phyloP scores from a whole-genome alignment of 1,140 invertebrate genomes.

The Mycetomoellerius zeteki region DNA sequence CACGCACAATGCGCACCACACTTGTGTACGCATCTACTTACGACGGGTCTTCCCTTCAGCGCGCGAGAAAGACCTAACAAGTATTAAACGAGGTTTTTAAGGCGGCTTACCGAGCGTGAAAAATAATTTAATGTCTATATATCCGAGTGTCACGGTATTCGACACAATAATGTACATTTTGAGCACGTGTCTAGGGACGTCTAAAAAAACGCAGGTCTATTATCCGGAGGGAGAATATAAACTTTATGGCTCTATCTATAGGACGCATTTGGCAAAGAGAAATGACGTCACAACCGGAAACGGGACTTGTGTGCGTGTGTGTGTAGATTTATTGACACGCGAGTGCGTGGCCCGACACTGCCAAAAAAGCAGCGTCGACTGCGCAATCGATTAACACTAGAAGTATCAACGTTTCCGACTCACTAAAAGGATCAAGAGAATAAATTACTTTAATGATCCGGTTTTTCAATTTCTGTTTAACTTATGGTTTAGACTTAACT shows the following conservation, averaged over 20 bases:
- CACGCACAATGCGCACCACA: conserved; percentile 42
- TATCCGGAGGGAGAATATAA: conserved; percentile 3
- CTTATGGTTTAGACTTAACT: no score
- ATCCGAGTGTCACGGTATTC: not conserved
- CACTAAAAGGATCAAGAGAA: no score
- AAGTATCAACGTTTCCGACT: no score
- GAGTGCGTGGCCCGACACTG: conserved; percentile 65
- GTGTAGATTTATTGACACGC: conserved; percentile 59
- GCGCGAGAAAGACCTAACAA: not conserved
- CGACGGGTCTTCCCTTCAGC: not conserved
- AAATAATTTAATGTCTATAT: not conserved
- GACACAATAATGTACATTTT: not conserved
- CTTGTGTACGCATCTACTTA: conserved; percentile 1
- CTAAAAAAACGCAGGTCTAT: not conserved
- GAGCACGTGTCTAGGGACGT: not conserved
- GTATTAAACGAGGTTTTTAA: conserved; percentile 34
- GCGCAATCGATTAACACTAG: not conserved
- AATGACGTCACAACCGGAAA: conserved; percentile 80
- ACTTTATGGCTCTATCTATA: conserved; percentile 5
- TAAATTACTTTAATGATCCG: no score
- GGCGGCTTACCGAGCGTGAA: not conserved
- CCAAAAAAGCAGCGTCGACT: conserved; percentile 56
- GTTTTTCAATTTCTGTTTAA: no score
- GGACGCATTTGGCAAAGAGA: conserved; percentile 21
- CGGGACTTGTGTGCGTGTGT: conserved; percentile 62